Conservation (phyloP, 2,113 vertebrate species). For the Strix uralensis region DNA sequence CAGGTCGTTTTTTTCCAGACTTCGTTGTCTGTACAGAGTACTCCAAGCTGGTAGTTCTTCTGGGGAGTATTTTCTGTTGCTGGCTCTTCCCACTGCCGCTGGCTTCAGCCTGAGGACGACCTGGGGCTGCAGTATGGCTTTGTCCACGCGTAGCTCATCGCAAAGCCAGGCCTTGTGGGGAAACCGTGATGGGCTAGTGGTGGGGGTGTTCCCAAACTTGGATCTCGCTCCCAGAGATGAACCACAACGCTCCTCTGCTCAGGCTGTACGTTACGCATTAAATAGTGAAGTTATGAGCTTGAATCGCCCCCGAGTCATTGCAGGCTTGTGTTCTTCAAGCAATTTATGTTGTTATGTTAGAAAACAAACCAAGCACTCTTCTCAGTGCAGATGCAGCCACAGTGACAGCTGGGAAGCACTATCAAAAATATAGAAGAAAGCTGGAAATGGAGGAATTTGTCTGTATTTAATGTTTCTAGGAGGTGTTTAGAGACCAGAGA, state of each 20-base stretch:
- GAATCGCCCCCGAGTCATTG: neutral
- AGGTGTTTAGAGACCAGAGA: neutral
- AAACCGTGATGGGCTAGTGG: neutral
- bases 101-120: neutral
- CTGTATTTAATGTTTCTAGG: neutral
- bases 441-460: neutral
- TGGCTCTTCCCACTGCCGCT: neutral
- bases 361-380: neutral
- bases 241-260: neutral
- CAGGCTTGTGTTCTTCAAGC: neutral
- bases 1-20: neutral
- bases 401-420: neutral
- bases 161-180: neutral
- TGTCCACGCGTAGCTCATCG: fast-evolving
- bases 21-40: neutral
- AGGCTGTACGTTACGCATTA: neutral
- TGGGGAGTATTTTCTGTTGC: neutral
- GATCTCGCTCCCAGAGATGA: neutral
- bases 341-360: neutral
- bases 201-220: neutral
- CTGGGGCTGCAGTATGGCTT: neutral
- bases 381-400: neutral
- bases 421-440: neutral
- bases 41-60: neutral
- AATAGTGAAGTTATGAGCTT: neutral